Percentiles rank a stretch among this genome's conserved stretches.
phyloP scores from a whole-genome alignment of 2,888 invertebrate genomes.

The Belgica antarctica region DNA sequence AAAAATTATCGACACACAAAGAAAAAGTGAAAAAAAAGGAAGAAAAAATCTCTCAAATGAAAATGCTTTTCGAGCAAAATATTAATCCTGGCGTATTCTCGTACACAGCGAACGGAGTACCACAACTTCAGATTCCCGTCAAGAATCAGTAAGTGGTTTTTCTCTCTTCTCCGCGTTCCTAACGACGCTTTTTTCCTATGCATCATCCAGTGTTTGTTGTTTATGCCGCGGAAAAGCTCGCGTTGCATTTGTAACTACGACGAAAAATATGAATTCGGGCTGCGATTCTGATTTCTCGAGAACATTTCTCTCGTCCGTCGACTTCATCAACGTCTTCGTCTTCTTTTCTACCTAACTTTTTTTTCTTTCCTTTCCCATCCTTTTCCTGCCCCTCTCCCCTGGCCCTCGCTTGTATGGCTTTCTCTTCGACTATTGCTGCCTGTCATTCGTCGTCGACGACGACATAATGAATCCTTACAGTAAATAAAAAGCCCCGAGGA shows the following conservation, averaged over 20 bases:
- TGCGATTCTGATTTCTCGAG: too few species aligned
- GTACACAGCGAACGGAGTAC: slow-evolving; percentile 41
- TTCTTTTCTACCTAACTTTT: neutral
- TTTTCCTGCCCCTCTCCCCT: neutral
- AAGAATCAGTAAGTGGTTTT: slow-evolving; percentile 43
- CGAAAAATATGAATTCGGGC: too few species aligned
- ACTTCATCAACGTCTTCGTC: neutral
- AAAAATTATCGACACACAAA: neutral
- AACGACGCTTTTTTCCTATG: too few species aligned
- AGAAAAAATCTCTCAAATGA: slow-evolving; percentile 31
- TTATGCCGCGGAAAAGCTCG: slow-evolving; percentile 17
- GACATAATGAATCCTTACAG: slow-evolving; percentile 25
- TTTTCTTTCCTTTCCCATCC: neutral
- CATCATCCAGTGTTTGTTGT: neutral
- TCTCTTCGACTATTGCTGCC: neutral
- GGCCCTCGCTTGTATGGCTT: neutral
- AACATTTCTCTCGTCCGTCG: neutral
- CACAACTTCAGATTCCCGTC: slow-evolving; percentile 41
- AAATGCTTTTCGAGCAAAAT: slow-evolving; percentile 41
- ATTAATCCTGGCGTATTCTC: slow-evolving; percentile 41
- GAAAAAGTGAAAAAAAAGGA: slow-evolving; percentile 9
- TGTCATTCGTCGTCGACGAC: neutral
- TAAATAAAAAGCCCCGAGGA: slow-evolving; percentile 13
- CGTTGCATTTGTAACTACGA: neutral
- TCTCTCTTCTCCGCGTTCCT: neutral